Base-by-base conservation (phyloP, 2,888 invertebrate species). In the Torymus tubicola region DNA sequence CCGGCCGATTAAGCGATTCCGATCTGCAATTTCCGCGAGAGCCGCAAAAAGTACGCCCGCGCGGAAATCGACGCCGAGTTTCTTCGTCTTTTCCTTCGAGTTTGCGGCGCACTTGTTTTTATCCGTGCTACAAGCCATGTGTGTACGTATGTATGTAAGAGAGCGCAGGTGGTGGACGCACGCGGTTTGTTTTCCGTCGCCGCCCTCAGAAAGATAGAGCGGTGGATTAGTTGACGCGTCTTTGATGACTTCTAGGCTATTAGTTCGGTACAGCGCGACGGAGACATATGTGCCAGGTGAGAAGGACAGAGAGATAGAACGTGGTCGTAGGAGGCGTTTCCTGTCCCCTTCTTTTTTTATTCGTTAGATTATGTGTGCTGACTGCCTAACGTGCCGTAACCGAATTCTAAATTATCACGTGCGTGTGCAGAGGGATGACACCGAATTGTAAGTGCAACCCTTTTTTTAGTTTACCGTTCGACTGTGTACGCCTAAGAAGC, bases 141-240 rank as follows among this genome's bases (percentile, higher is more conserved):
- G 42, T 42, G 42, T 8, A 8, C 3, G 3, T 31, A 5, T 31
- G 5, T 31, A 3, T 5, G 3, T 31, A 31, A 8, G 42, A 42
- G 42, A 42, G 42, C 42, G 61, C 75, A 76, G 75, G 75, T 76
- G 75, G 42, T 60, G 58, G 16, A n/a, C 68, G 16, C 75, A 61
- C 21, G 58, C 31, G 68, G n/a, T 52, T 58, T 61, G 31, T 16
- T 65, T 71, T 78, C 60, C 71, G 53, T 24, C 21, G 52, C n/a
- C 42, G 8, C 42, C 42, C 8, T 8, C 8, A 12, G 55, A 50
- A 68, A 55, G 70, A 77, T 77, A 57, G 64, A 70, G 16, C 11
- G 53, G 2, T 13, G 60, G 71, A 53, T 65, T 71, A 57, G 52
- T 58, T 60, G 61, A 76, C 52, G 53, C n/a, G 16, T n/a, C 77